Evolutionary conservation across 2,113 vertebrate species (phyloP).

Genomic region (Leptocoma aspasia): DNA sequence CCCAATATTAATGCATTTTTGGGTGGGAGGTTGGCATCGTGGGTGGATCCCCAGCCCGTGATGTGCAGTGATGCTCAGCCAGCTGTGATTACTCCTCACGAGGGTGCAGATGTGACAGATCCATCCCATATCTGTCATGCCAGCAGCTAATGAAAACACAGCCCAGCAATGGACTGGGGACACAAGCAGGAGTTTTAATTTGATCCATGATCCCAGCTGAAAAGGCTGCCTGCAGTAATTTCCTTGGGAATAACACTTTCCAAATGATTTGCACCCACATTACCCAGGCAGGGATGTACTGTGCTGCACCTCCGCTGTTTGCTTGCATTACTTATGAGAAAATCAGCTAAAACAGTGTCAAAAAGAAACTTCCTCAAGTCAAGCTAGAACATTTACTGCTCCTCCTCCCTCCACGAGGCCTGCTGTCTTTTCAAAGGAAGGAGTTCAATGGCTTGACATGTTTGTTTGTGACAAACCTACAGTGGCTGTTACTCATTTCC

Average conservation of each 20-base stretch:
- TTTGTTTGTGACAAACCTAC: conserved; percentile 68
- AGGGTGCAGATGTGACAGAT: not conserved
- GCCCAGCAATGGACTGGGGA: not conserved
- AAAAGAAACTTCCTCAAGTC: conserved; percentile 14
- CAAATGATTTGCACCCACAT: not conserved
- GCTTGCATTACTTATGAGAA: not conserved
- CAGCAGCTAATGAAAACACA: not conserved
- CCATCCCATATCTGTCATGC: not conserved
- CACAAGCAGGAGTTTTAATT: not conserved
- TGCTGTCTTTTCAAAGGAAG: conserved; percentile 61
- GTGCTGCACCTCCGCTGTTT: not conserved
- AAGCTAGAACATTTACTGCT: not conserved
- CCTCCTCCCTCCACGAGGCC: conserved; percentile 34
- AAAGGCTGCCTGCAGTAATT: not conserved
- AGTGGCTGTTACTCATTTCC: conserved; percentile 62
- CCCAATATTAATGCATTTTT: not conserved
- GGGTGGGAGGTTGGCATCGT: not conserved
- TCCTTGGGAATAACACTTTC: not conserved
- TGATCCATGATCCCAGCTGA: not conserved
- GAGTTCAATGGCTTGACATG: conserved; percentile 60
- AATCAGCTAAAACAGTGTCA: not conserved
- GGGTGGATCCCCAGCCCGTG: not conserved
- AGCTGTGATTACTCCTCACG: not conserved
- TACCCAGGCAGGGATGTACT: not conserved
- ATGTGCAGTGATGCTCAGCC: not conserved